Base-by-base conservation (phyloP, 2,888 invertebrate genomes). In the Iphiclides podalirius region DNA sequence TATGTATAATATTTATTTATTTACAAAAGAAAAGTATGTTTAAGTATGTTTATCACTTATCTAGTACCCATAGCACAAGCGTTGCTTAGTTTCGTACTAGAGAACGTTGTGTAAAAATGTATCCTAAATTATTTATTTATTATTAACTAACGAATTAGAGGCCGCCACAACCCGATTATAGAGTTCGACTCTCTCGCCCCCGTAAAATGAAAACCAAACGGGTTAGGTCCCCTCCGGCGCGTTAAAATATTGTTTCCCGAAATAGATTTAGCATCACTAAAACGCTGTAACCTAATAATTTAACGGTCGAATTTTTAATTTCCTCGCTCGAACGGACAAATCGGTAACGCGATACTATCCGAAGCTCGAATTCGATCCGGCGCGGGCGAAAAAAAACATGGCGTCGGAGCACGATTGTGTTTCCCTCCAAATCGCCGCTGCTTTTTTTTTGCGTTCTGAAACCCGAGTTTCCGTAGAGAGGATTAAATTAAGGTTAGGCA, bases 281-380 rank as follows among this genome's bases (percentile, higher is more conserved):
- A 42, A 11, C 43, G 26, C 15, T 38, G 48, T 38, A 48, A 48
- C 48, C 48, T 43, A 48, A 48, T 48, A 43, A 48, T 38, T 48
- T 48, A 48, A 49, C 43, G 48, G 16, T 15, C 37, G 28, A 49
- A 49, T 23, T 49, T 33, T 43, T 38, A 49, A 49, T 49, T 49
- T 49, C 48, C 37, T 34, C 50, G 50, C 39, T 44, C 44, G 39
- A 51, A n/a, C 37, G 45, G 33, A 46, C 46, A 62, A 64, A 59
- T 55, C 52, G 59, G 78, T 70, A 75, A 82, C 64, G 50, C 53
- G 72, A 82, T 74, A 77, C 60, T 57, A 64, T 60, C 60, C 64
- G 54, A 55, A 67, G 64, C 54, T 56, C 64, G 54, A 55, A 66
- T 59, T 64, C 64, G 64, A 75, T 72, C 69, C 69, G 64, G 55